phyloP scores from a whole-genome alignment of 2,113 vertebrate genomes.

The Rhynchomys soricoides region DNA sequence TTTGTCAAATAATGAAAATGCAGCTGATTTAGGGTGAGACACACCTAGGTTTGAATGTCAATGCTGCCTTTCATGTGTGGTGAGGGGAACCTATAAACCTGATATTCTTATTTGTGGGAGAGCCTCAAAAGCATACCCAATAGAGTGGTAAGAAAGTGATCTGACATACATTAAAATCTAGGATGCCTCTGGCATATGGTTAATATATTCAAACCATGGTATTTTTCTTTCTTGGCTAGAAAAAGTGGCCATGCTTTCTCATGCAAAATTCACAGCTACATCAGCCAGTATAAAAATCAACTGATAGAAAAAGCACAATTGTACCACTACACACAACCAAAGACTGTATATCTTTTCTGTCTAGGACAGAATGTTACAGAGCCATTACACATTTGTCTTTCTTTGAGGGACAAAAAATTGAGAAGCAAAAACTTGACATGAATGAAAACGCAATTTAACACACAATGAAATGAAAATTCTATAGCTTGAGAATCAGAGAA shows the following conservation, averaged over 20 bases:
- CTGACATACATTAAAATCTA: conserved; percentile 20
- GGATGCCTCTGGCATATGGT: neutral
- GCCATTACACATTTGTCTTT: conserved; percentile 39
- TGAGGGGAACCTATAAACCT: neutral
- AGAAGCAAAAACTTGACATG: conserved; percentile 47
- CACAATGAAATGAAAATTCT: conserved; percentile 76
- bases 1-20: conserved; percentile 17
- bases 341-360: conserved; percentile 2
- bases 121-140: neutral
- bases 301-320: neutral
- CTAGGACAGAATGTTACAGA: conserved; percentile 7
- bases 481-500: conserved; percentile 62
- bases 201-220: neutral
- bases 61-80: neutral
- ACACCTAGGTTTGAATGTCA: neutral
- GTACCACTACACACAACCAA: too few species aligned
- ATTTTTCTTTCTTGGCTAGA: conserved; percentile 19
- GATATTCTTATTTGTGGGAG: neutral
- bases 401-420: conserved; percentile 48
- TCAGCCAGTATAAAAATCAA: neutral
- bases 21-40: neutral
- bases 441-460: conserved; percentile 68
- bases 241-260: neutral
- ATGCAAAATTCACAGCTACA: neutral
- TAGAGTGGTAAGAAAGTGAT: neutral